Conservation (phyloP, 2,888 invertebrate genomes). For the Bombylius discolor region DNA sequence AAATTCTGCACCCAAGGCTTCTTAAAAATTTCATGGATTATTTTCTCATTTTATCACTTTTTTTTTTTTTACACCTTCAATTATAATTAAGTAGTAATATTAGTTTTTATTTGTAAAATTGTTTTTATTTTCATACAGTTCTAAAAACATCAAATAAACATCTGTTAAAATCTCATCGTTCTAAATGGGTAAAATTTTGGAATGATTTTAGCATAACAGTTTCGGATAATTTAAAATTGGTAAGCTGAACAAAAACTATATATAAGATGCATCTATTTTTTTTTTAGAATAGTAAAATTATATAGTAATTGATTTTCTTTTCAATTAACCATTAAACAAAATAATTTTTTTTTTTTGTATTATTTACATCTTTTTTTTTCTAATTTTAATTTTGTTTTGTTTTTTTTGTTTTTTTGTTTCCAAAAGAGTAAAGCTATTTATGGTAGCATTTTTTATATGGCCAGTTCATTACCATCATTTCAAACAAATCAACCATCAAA, state of each 20-base stretch:
- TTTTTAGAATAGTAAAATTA: no score
- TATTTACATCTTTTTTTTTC: no score
- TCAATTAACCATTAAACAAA: no score
- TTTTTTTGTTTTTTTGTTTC: neutral
- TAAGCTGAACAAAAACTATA: conserved; percentile 20
- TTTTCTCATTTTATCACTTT: no score
- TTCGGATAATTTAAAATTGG: conserved; percentile 40
- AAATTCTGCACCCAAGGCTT: no score
- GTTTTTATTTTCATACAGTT: conserved; percentile 25
- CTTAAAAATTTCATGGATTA: no score
- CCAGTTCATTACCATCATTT: conserved; percentile 43
- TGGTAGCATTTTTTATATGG: conserved; percentile 45
- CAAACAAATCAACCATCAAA: conserved; percentile 37
- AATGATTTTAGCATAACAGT: conserved; percentile 39
- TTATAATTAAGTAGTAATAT: no score
- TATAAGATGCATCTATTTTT: neutral
- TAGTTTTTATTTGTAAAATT: no score
- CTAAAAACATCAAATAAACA: conserved; percentile 39
- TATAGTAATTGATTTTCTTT: no score
- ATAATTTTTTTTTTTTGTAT: no score
- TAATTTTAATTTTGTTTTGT: no score
- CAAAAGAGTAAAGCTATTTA: conserved; percentile 29
- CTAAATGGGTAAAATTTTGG: conserved; percentile 40
- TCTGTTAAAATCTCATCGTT: conserved; percentile 38
- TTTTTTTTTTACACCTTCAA: no score